These are phyloP conservation scores for Oxytorus armatus DNA, from an alignment of 2,888 invertebrate genomes.

Conservation along the genomic window DNA sequence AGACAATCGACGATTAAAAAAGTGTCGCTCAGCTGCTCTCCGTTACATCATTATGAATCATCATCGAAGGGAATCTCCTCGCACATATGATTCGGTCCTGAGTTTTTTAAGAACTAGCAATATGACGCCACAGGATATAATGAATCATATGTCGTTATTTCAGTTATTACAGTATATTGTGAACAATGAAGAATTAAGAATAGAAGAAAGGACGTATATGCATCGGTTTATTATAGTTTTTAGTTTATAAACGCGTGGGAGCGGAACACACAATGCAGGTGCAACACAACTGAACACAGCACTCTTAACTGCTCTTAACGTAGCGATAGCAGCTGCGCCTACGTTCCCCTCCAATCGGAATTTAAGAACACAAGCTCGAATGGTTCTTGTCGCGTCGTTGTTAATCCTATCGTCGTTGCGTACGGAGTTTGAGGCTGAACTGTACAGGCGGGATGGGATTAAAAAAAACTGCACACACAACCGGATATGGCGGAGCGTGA, in stretches of 20 bases:
- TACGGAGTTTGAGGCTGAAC: constrained; percentile 13
- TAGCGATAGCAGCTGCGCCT: constrained; percentile 27
- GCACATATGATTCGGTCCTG: not conserved
- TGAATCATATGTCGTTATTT: constrained; percentile 16
- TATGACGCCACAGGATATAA: not conserved
- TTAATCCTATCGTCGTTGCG: constrained; percentile 22
- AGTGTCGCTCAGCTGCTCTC: not conserved
- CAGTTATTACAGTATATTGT: not conserved
- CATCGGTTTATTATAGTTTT: not conserved
- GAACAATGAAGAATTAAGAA: constrained; percentile 1
- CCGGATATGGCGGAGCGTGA: constrained; percentile 62
- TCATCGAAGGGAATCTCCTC: not conserved
- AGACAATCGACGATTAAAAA: not conserved
- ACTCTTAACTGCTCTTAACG: no score
- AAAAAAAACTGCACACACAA: not conserved
- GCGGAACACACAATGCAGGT: constrained; percentile 50
- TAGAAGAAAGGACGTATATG: constrained; percentile 22
- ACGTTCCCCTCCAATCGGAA: constrained; percentile 4
- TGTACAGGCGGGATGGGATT: constrained; percentile 12
- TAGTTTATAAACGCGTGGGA: constrained; percentile 18
- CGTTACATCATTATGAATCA: constrained; percentile 20
- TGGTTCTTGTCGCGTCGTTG: constrained; percentile 21
- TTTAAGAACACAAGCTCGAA: constrained; percentile 11
- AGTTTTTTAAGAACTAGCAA: constrained; percentile 1
- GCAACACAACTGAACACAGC: no score